These are phyloP conservation scores for Caenorhabditis japonica DNA, from an alignment of 2,888 invertebrate species.

Conservation along the genomic window DNA sequence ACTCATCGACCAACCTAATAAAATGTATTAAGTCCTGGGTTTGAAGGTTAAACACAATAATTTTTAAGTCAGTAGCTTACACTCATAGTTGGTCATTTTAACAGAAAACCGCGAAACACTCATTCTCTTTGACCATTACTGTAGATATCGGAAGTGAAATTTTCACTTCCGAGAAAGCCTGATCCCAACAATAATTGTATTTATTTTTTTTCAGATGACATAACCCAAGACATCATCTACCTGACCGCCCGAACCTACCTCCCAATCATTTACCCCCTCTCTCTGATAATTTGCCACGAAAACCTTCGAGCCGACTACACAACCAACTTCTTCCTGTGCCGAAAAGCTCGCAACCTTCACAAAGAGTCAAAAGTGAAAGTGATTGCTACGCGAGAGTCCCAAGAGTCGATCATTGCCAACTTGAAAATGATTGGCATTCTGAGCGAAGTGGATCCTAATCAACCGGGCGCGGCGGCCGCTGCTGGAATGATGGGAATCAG, in stretches of 20 bases:
- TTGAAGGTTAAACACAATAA: too few relatives aligned
- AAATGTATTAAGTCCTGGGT: too few relatives aligned
- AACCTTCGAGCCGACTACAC: constrained; percentile 36
- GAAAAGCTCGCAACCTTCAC: constrained; percentile 44
- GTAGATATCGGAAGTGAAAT: too few relatives aligned
- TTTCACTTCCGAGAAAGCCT: too few relatives aligned
- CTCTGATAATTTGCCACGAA: constrained; percentile 17
- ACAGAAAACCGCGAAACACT: too few relatives aligned
- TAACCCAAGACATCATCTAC: constrained; percentile 16
- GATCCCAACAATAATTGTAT: too few relatives aligned
- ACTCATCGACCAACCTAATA: too few relatives aligned
- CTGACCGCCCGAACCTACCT: constrained; percentile 13
- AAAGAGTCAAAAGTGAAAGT: constrained; percentile 52
- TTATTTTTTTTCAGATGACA: constrained; percentile 21
- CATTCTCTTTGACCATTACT: too few relatives aligned
- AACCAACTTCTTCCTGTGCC: constrained; percentile 37
- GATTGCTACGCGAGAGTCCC: constrained; percentile 49
- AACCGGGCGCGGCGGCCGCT: constrained; percentile 4
- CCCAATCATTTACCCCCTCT: constrained; percentile 31
- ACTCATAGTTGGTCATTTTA: too few relatives aligned
- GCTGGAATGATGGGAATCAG: constrained; percentile 5
- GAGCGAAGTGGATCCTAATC: constrained; percentile 33
- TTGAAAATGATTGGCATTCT: constrained; percentile 61
- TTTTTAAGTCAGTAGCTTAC: too few relatives aligned
- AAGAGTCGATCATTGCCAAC: constrained; percentile 59